Conservation (phyloP, 2,113 vertebrate species). For the Plecturocebus donacophilus region DNA sequence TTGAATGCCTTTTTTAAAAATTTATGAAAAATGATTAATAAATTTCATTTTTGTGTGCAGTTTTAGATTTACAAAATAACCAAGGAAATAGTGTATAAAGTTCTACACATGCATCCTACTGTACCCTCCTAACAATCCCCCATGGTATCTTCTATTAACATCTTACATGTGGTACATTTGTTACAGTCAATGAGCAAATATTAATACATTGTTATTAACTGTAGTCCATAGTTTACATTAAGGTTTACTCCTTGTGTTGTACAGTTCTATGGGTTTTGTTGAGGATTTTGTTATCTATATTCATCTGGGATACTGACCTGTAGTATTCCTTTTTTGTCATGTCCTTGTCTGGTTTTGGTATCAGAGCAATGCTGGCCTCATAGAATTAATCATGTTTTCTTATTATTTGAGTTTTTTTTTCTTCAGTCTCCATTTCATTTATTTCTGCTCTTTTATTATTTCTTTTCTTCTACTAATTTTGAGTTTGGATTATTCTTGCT, state of each 20-base stretch:
- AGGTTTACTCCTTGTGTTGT: neutral
- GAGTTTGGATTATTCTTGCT: neutral
- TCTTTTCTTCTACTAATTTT: neutral
- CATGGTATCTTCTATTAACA: neutral
- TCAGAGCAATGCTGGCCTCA: neutral
- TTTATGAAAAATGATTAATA: neutral
- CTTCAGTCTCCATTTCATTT: neutral
- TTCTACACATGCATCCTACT: neutral
- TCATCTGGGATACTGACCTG: no score
- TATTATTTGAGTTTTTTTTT: neutral
- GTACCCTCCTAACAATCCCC: no score
- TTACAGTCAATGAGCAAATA: neutral
- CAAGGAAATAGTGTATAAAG: neutral
- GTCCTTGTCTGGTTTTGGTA: neutral
- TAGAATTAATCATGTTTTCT: neutral
- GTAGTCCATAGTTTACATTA: neutral
- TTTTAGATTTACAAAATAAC: constrained; percentile 26
- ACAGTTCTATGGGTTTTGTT: neutral
- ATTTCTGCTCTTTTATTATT: neutral
- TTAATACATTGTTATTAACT: neutral
- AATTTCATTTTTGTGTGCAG: neutral
- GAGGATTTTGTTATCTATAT: neutral
- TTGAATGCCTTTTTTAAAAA: neutral
- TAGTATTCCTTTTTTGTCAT: neutral
- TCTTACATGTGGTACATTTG: neutral